Evolutionary conservation across 30 jellyfish, hydroid and myxozoan species (phyloP).

Genomic region (Chrysaora quinquecirrha): DNA sequence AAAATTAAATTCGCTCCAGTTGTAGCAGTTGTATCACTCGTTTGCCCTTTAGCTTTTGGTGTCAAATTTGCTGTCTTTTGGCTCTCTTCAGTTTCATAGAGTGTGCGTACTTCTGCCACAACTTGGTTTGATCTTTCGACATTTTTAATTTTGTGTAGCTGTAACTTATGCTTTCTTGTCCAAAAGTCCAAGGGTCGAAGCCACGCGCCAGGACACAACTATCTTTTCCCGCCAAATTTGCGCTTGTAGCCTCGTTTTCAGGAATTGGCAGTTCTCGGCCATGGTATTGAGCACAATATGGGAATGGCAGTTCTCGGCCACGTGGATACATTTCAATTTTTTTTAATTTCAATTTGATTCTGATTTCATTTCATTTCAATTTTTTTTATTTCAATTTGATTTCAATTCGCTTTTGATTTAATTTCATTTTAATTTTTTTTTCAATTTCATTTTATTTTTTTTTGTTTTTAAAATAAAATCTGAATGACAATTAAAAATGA

Average conservation of each 20-base stretch:
- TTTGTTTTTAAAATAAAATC: neutral
- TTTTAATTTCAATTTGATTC: slow-evolving; percentile 2
- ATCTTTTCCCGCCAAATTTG: neutral
- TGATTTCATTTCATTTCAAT: neutral
- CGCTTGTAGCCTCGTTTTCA: neutral
- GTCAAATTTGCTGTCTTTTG: too few species aligned
- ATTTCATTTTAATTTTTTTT: neutral
- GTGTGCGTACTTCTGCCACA: neutral
- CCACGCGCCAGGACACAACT: neutral
- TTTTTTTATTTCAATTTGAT: slow-evolving; percentile 3
- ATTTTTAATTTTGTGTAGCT: too few species aligned
- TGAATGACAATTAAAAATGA: too few species aligned
- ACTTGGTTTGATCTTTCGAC: neutral
- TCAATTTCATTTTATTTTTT: neutral
- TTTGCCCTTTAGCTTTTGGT: slow-evolving; percentile 9
- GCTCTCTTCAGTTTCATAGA: neutral
- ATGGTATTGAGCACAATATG: slow-evolving; percentile 3
- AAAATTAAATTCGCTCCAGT: too few species aligned
- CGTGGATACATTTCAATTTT: slow-evolving; percentile 5
- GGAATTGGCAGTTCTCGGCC: slow-evolving; percentile 25
- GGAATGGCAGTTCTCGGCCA: slow-evolving; percentile 27
- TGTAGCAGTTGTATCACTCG: neutral
- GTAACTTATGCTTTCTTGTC: too few species aligned
- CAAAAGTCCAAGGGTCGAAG: too few species aligned
- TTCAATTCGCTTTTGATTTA: neutral